These are phyloP conservation scores for Mastomys natalensis DNA, from an alignment of 2,113 vertebrate species.

Conservation along the genomic window DNA sequence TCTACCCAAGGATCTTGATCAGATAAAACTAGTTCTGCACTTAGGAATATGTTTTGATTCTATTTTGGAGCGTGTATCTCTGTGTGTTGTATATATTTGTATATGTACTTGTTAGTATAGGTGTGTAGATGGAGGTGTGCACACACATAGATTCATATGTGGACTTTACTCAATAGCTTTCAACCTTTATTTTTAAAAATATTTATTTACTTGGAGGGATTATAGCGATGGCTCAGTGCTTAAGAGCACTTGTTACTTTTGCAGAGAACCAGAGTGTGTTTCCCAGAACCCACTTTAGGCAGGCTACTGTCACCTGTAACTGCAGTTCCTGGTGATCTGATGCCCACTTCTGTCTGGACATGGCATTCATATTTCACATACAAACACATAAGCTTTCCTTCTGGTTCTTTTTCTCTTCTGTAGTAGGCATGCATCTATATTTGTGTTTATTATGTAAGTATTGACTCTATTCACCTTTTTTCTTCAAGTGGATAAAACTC, in stretches of 20 bases:
- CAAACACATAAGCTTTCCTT: not conserved
- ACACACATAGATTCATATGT: no score
- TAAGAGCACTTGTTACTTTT: not conserved
- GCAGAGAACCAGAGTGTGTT: not conserved
- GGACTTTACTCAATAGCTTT: not conserved
- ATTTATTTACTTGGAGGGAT: not conserved
- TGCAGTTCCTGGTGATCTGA: not conserved
- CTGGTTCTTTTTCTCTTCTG: not conserved
- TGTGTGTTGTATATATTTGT: not conserved
- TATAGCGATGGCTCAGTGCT: no score
- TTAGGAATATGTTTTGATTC: not conserved
- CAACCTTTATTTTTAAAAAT: not conserved
- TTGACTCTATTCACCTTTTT: not conserved
- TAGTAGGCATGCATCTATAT: no score
- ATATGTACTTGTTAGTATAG: not conserved
- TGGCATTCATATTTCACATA: not conserved
- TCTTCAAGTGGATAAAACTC: not conserved
- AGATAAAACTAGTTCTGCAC: not conserved
- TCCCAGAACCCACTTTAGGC: not conserved
- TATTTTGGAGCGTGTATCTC: not conserved
- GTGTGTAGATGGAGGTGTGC: not conserved
- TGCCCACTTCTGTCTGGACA: no score
- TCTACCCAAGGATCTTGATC: not conserved
- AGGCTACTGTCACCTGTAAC: not conserved
- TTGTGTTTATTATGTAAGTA: not conserved